Conservation (phyloP, 2,888 invertebrate genomes). For the Conchocele bisecta region DNA sequence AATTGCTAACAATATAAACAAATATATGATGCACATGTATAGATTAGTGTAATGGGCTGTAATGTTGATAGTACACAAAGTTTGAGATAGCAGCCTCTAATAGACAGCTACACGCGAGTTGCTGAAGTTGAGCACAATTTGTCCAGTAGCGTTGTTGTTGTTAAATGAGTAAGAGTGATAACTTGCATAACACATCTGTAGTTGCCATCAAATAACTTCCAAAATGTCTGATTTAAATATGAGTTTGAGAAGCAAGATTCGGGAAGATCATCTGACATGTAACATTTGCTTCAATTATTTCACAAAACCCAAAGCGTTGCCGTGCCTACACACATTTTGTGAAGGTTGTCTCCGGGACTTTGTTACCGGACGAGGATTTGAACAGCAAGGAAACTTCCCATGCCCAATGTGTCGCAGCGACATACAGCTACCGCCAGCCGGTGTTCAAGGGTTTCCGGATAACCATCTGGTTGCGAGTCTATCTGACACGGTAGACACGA, state of each 20-base stretch:
- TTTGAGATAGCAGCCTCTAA: no score
- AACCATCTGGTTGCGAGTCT: constrained; percentile 75
- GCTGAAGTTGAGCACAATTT: no score
- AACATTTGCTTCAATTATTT: constrained; percentile 71
- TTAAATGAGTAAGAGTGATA: no score
- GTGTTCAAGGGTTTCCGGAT: constrained; percentile 67
- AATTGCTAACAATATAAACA: no score
- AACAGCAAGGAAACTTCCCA: constrained; percentile 63
- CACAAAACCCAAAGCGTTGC: constrained; percentile 75
- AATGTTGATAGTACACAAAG: no score
- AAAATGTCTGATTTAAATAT: no score
- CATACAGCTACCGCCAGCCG: constrained; percentile 64
- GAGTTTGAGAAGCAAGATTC: constrained; percentile 59
- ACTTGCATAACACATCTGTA: no score
- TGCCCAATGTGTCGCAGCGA: constrained; percentile 74
- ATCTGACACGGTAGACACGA: constrained; percentile 67
- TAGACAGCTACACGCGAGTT: no score
- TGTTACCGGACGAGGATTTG: constrained; percentile 60
- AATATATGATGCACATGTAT: no score
- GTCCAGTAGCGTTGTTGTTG: no score
- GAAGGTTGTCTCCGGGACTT: constrained; percentile 74
- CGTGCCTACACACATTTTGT: constrained; percentile 79
- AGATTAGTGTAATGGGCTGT: no score
- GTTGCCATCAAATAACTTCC: no score
- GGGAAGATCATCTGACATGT: constrained; percentile 76